Conservation (phyloP, 2,888 invertebrate species). For the Tinea trinotella region DNA sequence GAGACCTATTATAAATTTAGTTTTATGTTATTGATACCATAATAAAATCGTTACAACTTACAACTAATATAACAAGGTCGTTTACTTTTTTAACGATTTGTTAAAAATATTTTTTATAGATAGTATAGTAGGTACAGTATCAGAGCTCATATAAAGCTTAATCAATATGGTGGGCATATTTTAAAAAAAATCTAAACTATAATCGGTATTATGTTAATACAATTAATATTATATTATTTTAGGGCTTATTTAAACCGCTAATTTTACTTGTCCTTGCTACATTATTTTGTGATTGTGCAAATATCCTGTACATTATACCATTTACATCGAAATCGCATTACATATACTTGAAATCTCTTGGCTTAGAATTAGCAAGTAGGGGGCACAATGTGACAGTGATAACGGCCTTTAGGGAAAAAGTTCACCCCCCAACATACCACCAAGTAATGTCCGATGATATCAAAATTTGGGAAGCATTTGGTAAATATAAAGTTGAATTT, state of each 20-base stretch:
- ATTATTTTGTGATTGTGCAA: conserved; percentile 28
- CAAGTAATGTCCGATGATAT: conserved; percentile 46
- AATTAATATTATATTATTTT: not conserved
- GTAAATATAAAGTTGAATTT: conserved; percentile 27
- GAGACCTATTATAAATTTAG: too few species aligned
- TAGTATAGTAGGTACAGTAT: too few species aligned
- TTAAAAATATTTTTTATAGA: too few species aligned
- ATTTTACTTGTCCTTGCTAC: too few species aligned
- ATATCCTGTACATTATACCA: conserved; percentile 61
- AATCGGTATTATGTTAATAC: not conserved
- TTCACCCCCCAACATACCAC: conserved; percentile 47
- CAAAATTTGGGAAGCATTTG: conserved; percentile 52
- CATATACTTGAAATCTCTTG: conserved; percentile 53
- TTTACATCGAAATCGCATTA: conserved; percentile 64
- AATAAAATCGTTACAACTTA: too few species aligned
- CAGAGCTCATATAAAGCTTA: too few species aligned
- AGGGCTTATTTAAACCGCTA: not conserved
- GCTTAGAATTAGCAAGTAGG: conserved; percentile 56
- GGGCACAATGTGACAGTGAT: conserved; percentile 69
- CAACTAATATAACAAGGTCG: too few species aligned
- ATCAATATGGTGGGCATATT: too few species aligned
- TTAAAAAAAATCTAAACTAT: too few species aligned
- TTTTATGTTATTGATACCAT: too few species aligned
- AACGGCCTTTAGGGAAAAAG: conserved; percentile 42
- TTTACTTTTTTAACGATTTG: too few species aligned